These are phyloP conservation scores for Leptinotarsa juncta DNA, from an alignment of 2,888 invertebrate genomes.

Conservation along the genomic window DNA sequence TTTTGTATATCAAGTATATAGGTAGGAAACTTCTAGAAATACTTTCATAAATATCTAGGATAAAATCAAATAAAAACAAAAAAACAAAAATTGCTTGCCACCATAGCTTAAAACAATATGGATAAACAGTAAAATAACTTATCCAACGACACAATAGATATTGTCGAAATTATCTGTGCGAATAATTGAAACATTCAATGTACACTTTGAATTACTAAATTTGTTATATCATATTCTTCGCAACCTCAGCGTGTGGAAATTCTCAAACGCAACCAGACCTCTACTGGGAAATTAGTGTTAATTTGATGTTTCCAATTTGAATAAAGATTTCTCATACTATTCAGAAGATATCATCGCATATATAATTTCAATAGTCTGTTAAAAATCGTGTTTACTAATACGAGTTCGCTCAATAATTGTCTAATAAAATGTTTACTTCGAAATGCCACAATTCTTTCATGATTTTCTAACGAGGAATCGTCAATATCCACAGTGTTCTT, in stretches of 20 bases:
- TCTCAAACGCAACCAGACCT: neutral
- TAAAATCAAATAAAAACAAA: too few relatives aligned
- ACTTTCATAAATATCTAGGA: too few relatives aligned
- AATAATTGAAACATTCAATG: neutral
- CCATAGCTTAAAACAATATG: too few relatives aligned
- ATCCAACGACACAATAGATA: neutral
- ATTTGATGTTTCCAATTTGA: neutral
- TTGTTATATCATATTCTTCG: neutral
- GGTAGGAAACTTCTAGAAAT: too few relatives aligned
- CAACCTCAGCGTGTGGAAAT: neutral
- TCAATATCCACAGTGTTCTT: too few relatives aligned
- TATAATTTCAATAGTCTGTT: neutral
- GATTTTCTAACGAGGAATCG: accelerated
- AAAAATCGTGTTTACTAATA: neutral
- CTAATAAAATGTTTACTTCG: too few relatives aligned
- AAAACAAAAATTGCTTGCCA: too few relatives aligned
- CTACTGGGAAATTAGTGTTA: neutral
- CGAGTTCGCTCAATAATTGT: too few relatives aligned
- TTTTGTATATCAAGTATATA: too few relatives aligned
- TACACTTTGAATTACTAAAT: neutral
- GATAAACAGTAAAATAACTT: too few relatives aligned
- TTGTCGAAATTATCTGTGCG: neutral
- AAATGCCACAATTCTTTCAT: too few relatives aligned
- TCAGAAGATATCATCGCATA: neutral
- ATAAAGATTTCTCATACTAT: neutral